phyloP scores from a whole-genome alignment of 2,113 vertebrate species.

The Silurus glanis region DNA sequence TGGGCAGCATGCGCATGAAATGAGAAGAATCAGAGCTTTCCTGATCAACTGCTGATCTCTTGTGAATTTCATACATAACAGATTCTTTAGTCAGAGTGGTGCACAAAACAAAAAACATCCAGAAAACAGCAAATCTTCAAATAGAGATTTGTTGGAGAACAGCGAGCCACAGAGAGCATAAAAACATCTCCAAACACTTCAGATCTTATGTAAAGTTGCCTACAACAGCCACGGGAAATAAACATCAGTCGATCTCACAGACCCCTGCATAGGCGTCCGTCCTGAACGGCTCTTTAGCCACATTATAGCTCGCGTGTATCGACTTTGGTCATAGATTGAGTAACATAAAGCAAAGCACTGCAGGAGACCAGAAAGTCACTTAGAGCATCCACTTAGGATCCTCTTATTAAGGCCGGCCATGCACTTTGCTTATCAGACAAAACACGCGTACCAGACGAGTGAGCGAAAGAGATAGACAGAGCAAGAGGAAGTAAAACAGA shows the following conservation, averaged over 20 bases:
- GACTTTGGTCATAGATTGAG: slow-evolving; percentile 4
- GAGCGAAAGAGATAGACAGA: slow-evolving; percentile 13
- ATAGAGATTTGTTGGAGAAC: too few species aligned
- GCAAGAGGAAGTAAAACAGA: background rate
- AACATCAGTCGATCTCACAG: background rate
- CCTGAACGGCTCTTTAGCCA: background rate
- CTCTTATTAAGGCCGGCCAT: slow-evolving; percentile 52
- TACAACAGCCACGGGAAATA: background rate
- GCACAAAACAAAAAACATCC: background rate
- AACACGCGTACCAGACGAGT: background rate
- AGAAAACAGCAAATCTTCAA: background rate
- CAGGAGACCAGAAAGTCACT: slow-evolving; percentile 52
- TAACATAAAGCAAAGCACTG: slow-evolving; percentile 43
- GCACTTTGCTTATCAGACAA: slow-evolving; percentile 24
- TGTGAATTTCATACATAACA: background rate
- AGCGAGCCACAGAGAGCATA: background rate
- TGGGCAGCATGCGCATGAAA: too few species aligned
- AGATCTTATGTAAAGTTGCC: background rate
- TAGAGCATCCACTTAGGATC: slow-evolving; percentile 56
- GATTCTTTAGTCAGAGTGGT: too few species aligned
- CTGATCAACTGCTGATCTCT: too few species aligned
- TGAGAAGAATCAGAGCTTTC: too few species aligned
- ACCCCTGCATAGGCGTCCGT: background rate
- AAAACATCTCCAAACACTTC: background rate
- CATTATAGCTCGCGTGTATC: background rate